Evolutionary conservation across 2,113 vertebrate species (phyloP).

Genomic region (Bambusicola thoracicus): DNA sequence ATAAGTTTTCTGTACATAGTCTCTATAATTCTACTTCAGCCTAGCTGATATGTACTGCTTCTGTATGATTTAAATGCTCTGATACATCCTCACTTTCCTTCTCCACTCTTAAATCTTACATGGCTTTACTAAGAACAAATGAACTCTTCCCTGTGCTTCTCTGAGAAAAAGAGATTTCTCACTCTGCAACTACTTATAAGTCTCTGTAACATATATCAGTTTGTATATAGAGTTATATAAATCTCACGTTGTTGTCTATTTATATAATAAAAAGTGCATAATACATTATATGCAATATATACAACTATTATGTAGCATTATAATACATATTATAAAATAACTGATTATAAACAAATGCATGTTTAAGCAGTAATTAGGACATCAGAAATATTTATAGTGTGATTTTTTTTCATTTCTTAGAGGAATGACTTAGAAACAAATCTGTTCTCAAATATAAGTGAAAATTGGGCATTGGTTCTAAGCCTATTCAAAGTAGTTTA

Average conservation of each 20-base stretch:
- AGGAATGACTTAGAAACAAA: background rate
- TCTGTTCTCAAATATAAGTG: background rate
- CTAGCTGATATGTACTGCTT: background rate
- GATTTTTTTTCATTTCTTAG: background rate
- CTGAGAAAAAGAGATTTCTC: constrained; percentile 1
- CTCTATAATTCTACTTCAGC: background rate
- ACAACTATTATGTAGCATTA: background rate
- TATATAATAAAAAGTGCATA: background rate
- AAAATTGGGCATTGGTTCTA: background rate
- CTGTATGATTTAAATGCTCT: background rate
- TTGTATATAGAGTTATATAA: background rate
- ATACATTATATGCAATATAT: background rate
- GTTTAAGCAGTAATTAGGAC: background rate
- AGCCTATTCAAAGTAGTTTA: background rate
- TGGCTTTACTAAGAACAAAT: background rate
- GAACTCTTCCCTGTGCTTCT: background rate
- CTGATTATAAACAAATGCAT: background rate
- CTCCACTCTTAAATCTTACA: background rate
- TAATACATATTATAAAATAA: background rate
- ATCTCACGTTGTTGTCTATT: background rate
- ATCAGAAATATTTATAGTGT: background rate
- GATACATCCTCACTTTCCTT: background rate
- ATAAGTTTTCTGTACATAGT: background rate
- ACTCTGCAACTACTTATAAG: background rate
- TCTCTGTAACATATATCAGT: background rate